Evolutionary conservation across 2,888 invertebrate genomes (phyloP), one percentile per base, ranked within the genome.

Genomic region (Habroteleia sp.): DNA sequence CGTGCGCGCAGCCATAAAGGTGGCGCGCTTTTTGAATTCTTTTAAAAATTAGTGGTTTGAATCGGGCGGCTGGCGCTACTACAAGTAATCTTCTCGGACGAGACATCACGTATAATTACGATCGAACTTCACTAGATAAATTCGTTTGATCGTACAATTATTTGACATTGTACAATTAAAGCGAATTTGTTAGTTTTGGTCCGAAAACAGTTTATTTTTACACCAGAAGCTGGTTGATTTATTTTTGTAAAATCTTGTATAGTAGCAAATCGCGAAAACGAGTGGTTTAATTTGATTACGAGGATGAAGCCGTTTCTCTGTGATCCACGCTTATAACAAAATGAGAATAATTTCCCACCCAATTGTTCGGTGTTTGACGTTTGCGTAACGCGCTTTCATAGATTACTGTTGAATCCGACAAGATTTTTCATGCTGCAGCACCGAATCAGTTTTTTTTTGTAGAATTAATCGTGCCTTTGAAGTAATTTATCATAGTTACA

Each of bases 401-500:
- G 41, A 41, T 11, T 23, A 13, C 31, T n/a, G 20, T 31, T 62
- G 2, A 35, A 60, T 20, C 16, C 8, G 6, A 62, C n/a, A 8
- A 48, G 6, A 39, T 48, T 62, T 46, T 46, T 20, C 17, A 4
- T n/a, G n/a, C n/a, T 31, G 13, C 13, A n/a, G 31, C n/a, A 8
- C 13, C 35, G n/a, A 44, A 58, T 39, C 1, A 23, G 16, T 46
- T 60, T 46, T 39, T 16, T n/a, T n/a, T n/a, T n/a, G 14, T 50
- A 63, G 41, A 39, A 39, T 63, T 41, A 16, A 63, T 31, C 50
- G 63, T 63, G 63, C 63, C 63, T 63, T 63, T 27, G n/a, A 63
- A 17, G 48, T 62, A 48, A 48, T 37, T 41, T 8, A 39, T 50
- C 14, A 35, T 27, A 13, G 23, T 62, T 20, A 48, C 31, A 46